Percentiles rank a stretch among this genome's conserved stretches.
Conservation (phyloP, 1,140 invertebrate species). For the Drosophila nigrodunni region DNA sequence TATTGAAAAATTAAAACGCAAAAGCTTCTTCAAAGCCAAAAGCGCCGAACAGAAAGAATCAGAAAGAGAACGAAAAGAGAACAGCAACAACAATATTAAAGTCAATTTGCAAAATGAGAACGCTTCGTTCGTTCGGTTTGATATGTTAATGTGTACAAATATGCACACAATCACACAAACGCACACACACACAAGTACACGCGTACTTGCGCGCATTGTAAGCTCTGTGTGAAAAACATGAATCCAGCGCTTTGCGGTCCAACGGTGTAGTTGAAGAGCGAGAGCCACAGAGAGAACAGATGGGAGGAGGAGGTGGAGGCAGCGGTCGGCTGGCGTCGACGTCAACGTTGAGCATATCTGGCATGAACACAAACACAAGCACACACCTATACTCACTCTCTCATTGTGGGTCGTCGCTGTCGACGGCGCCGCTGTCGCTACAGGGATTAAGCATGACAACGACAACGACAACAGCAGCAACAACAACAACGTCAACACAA, state of each 20-base stretch:
- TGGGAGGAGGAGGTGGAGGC: constrained; percentile 9
- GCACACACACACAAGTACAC: neutral
- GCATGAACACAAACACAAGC: constrained; percentile 60
- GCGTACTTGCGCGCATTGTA: constrained; percentile 58
- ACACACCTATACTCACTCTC: constrained; percentile 50
- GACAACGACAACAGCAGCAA: constrained; percentile 47
- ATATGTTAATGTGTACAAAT: constrained; percentile 77
- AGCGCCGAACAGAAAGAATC: constrained; percentile 47
- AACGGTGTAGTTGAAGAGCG: constrained; percentile 27
- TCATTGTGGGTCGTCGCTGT: constrained; percentile 51
- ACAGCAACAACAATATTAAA: constrained; percentile 65
- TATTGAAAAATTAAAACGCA: constrained; percentile 67
- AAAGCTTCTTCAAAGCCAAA: constrained; percentile 53
- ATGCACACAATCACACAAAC: constrained; percentile 29
- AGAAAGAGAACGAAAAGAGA: constrained; percentile 30
- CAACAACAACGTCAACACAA: constrained; percentile 62
- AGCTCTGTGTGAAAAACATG: constrained; percentile 83
- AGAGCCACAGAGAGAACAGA: no score
- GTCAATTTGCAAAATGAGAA: constrained; percentile 82
- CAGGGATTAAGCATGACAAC: constrained; percentile 76
- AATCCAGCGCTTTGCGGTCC: constrained; percentile 79
- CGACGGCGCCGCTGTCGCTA: constrained; percentile 60
- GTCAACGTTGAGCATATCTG: constrained; percentile 54
- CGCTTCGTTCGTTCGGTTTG: constrained; percentile 66
- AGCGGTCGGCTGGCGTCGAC: constrained; percentile 18